Evolutionary conservation across 2,113 vertebrate genomes (phyloP), one percentile per base, ranked within the genome.

Genomic region (Leuciscus idus): DNA sequence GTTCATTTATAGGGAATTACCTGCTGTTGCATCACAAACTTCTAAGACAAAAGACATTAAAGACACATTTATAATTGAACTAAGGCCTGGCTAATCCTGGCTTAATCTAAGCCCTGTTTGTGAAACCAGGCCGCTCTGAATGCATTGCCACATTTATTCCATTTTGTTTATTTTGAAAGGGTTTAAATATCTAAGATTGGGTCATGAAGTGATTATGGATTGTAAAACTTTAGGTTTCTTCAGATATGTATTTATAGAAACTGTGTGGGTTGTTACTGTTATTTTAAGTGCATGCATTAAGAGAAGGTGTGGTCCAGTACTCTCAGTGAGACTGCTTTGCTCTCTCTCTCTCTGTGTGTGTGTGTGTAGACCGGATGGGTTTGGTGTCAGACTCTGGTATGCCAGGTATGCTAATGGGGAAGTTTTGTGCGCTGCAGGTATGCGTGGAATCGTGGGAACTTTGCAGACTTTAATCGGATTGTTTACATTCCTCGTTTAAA

Each of bases 361-460:
- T 57, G 26, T 85, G 36, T 61, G 19, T 79, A 79, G 61, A 76
- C n/a, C 62, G 48, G 46, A 30, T 70, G 36, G 33, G 73, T 86
- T 81, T 85, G 78, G 66, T 86, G 73, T 52, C 70, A 81, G 48
- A 36, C 82, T 62, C 50, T 48, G 80, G 90, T 91, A 94, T 94
- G 92, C 73, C 0, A 46, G 92, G 88, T 79, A 94, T 93, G 88
- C 68, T 74, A 48, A 87, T 64, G 87, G 87, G 79, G 88, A 86
- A 87, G 28, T 86, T 81, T 33, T 76, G 57, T 73, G 46, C 17
- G 6, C 39, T 57, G 11, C 78, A 84, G 73, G 75, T 83, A 94
- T 93, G 93, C 90, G 86, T 90, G 91, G 92, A 92, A 92, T 93
- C 84, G 87, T 93, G 92, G 87, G 93, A 94, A 93, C 90, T 64